Percentiles rank a stretch among this genome's conserved stretches.
phyloP scores from a whole-genome alignment of 2,113 vertebrate species.

The Neodon shergylaensis region DNA sequence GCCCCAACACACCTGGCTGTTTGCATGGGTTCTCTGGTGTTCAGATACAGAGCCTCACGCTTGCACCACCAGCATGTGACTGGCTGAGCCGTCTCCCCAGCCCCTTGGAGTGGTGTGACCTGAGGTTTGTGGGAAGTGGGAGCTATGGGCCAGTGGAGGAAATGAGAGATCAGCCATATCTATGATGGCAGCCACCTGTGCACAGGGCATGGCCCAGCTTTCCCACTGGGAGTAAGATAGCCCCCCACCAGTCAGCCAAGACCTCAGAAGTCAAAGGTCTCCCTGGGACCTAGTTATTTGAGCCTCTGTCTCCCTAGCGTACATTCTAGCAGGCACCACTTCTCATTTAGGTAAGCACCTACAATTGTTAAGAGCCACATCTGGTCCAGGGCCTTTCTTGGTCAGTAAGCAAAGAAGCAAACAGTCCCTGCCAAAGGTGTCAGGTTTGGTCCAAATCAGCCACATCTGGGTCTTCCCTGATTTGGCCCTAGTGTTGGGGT shows the following conservation, averaged over 20 bases:
- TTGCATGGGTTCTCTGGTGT: not conserved
- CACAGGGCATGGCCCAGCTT: not conserved
- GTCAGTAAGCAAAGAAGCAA: rapidly evolving
- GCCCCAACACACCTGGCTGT: not conserved
- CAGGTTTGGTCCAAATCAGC: not conserved
- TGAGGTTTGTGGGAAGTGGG: no score
- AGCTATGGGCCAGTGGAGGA: not conserved
- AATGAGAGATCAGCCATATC: not conserved
- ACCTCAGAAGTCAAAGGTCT: not conserved
- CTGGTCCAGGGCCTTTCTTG: no score
- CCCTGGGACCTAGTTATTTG: not conserved
- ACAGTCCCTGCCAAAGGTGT: rapidly evolving
- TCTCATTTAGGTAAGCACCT: not conserved
- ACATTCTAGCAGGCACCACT: not conserved
- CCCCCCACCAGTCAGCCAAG: not conserved
- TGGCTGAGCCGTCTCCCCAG: not conserved
- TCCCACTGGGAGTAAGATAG: not conserved
- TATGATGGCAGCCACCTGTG: not conserved
- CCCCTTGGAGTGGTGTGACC: not conserved
- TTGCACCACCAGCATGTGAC: not conserved
- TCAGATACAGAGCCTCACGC: not conserved
- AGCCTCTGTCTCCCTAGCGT: not conserved
- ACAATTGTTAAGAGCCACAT: not conserved
- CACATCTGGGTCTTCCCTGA: not conserved
- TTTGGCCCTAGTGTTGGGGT: not conserved